phyloP scores from a whole-genome alignment of 2,888 invertebrate genomes.

The Leuctra nigra region DNA sequence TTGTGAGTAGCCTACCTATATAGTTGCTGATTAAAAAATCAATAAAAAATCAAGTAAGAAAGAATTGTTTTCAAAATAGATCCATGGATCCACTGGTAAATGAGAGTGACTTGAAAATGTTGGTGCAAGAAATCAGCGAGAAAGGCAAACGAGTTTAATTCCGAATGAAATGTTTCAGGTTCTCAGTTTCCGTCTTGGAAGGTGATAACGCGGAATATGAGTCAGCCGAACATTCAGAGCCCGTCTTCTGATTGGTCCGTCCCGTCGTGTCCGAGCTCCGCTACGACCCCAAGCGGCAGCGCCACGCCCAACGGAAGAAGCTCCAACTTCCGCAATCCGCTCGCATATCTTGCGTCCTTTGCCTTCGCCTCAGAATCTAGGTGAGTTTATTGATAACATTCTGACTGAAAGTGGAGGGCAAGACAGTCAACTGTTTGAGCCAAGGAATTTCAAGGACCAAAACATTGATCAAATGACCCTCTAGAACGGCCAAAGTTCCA shows the following conservation, averaged over 20 bases:
- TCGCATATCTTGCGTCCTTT: slow-evolving; percentile 34
- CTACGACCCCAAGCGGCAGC: slow-evolving; percentile 27
- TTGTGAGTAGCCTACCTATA: too few species aligned
- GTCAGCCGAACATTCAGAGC: slow-evolving; percentile 30
- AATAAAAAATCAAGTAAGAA: not conserved
- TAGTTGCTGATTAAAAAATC: too few species aligned
- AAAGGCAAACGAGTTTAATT: not conserved
- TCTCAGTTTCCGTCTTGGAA: slow-evolving; percentile 32
- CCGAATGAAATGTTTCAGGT: slow-evolving; percentile 20
- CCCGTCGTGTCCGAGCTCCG: slow-evolving; percentile 34
- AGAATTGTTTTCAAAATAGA: not conserved
- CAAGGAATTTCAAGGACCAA: too few species aligned
- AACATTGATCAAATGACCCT: too few species aligned
- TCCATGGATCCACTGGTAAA: not conserved
- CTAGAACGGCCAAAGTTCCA: too few species aligned
- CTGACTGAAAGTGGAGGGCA: not conserved
- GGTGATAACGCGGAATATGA: slow-evolving; percentile 28
- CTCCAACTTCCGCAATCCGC: slow-evolving; percentile 28
- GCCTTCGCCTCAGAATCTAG: slow-evolving; percentile 30
- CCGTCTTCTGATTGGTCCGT: slow-evolving; percentile 37
- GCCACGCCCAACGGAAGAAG: slow-evolving; percentile 27
- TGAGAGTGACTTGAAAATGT: too few species aligned
- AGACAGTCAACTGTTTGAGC: not conserved
- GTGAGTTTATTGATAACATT: slow-evolving; percentile 21
- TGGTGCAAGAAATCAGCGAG: not conserved